Evolutionary conservation across 2,888 invertebrate genomes (phyloP).

Genomic region (Neuroscelio doddi): DNA sequence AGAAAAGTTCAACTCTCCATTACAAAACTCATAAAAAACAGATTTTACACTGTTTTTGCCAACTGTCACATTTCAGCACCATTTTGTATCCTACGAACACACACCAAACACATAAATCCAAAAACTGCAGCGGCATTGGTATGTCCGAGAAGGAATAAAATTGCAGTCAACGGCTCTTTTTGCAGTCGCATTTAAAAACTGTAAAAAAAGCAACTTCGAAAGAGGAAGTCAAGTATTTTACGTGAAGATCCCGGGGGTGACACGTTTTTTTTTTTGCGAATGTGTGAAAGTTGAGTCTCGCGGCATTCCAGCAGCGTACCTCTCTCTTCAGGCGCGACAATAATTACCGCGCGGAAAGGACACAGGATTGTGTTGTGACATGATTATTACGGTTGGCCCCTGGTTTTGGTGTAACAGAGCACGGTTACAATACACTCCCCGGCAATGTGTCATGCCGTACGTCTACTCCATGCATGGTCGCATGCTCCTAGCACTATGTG

Average conservation of each 20-base stretch:
- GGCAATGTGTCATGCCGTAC: slow-evolving; percentile 65
- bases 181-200: too few species aligned
- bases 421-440: slow-evolving; percentile 62
- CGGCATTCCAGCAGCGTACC: not conserved
- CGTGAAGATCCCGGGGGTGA: not conserved
- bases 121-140: too few species aligned
- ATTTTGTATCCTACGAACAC: too few species aligned
- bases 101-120: too few species aligned
- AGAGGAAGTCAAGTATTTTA: not conserved
- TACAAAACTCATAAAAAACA: too few species aligned
- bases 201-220: not conserved
- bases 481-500: not conserved
- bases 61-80: too few species aligned
- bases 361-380: slow-evolving; percentile 60
- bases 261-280: not conserved
- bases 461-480: slow-evolving; percentile 60
- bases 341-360: slow-evolving; percentile 48
- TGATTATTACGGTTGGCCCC: slow-evolving; percentile 50
- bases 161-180: too few species aligned
- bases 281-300: not conserved
- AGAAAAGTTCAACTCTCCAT: too few species aligned
- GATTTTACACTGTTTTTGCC: too few species aligned
- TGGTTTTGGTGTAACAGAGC: slow-evolving; percentile 49
- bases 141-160: too few species aligned
- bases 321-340: slow-evolving; percentile 29